Evolutionary conservation across 1,140 invertebrate species (phyloP), one percentile per base, ranked within the genome.

Genomic region (Idris sp.): DNA sequence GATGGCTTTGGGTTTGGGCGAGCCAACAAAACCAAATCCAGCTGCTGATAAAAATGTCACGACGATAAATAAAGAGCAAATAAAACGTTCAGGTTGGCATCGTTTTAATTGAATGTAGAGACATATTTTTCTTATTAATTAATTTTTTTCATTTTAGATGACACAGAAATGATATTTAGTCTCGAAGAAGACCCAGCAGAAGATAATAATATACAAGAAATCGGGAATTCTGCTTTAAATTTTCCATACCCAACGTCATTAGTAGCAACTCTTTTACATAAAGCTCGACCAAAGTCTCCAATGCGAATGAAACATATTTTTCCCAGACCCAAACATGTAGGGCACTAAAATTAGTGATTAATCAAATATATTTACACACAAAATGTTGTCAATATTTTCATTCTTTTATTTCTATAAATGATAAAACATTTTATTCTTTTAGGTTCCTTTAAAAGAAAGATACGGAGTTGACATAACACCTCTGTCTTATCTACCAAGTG

Each of bases 391-490:
- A n/a, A n/a, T n/a, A n/a, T n/a, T n/a, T n/a, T n/a, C 10, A 40
- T 19, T 40, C 19, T 4, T 22, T 43, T 14, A 26, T 43, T 43
- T n/a, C n/a, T n/a, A n/a, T n/a, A n/a, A 28, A 44, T 28, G 10
- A 30, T 59, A 38, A 9, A 33, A 31, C 35, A 31, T 51, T 53
- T 51, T 4, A 13, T 35, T 31, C n/a, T 81, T 87, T 9, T 56
- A 92, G 91, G 87, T 89, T 48, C 89, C 89, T 33, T 79, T 91
- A 28, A 90, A 90, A 59, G 93, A 93, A 84, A 79, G 91, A 62
- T 92, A 92, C 79, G 93, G 93, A 0, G 93, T 97, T 4, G 95
- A 96, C 75, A 92, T 97, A 69, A 96, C 95, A 0, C 94, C 96
- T 0, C 86, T 97, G 22, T 92, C 93, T 33, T 93, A 92, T 77